Percentiles rank a stretch among this genome's conserved stretches.
phyloP scores from a whole-genome alignment of 1,140 invertebrate species.

The Centruroides vittatus region DNA sequence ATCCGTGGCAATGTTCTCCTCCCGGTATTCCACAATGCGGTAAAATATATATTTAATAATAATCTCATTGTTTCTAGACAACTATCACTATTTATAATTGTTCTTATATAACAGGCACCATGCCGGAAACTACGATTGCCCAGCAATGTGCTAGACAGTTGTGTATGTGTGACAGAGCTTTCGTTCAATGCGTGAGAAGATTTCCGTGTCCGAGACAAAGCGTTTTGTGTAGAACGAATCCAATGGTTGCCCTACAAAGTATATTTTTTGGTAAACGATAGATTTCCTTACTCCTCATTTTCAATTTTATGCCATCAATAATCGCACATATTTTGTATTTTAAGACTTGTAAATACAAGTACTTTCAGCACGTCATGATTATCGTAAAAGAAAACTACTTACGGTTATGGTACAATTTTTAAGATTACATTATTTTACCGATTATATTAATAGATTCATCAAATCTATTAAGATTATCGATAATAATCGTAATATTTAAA shows the following conservation, averaged over 20 bases:
- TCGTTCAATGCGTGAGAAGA: conserved; percentile 58
- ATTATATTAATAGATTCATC: too few relatives aligned
- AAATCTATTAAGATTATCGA: too few relatives aligned
- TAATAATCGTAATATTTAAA: too few relatives aligned
- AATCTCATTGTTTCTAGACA: not conserved
- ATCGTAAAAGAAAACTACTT: too few relatives aligned
- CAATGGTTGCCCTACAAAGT: not conserved
- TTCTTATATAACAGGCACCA: conserved; percentile 5
- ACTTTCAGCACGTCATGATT: too few relatives aligned
- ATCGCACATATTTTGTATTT: too few relatives aligned
- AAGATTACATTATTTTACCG: too few relatives aligned
- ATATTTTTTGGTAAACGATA: too few relatives aligned
- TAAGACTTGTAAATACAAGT: too few relatives aligned
- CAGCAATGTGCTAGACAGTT: conserved; percentile 54
- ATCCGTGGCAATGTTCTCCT: conserved; percentile 69
- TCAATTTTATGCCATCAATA: too few relatives aligned
- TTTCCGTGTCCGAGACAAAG: conserved; percentile 49
- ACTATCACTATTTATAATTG: not conserved
- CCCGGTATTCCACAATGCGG: conserved; percentile 56
- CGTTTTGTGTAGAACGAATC: conserved; percentile 8
- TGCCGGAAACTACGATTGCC: not conserved
- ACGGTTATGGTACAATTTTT: too few relatives aligned
- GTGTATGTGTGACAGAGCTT: conserved; percentile 66
- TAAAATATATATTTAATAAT: conserved; percentile 28
- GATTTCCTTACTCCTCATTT: too few relatives aligned